Base-by-base conservation (phyloP, 64 coral and sea anemone genomes). In the Pocillopora damicornis region DNA sequence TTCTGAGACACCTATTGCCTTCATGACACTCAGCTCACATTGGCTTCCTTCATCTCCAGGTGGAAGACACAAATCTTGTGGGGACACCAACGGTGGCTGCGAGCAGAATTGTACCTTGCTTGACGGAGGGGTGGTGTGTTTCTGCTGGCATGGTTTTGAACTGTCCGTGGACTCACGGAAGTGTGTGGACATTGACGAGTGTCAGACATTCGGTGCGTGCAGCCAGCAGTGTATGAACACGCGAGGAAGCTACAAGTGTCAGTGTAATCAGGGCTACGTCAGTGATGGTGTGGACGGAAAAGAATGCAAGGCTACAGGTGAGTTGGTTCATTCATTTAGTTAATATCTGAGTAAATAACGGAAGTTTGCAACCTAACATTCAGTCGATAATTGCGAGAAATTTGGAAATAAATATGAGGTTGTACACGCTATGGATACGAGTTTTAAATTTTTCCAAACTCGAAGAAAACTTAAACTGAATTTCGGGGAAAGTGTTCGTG, bases 201-300 rank as follows among this genome's bases (percentile, higher is more conserved):
- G 91, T 22, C 69, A 76, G 78, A 38, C 25, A 14, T 63, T 88
- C 75, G 86, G 86, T 3, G 66, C 37, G 1, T 92, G 91, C 82
- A 86, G 82, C 7, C 91, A 92, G 58, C 76, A 59, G 56, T 92
- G 91, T 82, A 15, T 92, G 15, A 92, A 92, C 75, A 92, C 86
- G 14, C 76, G 35, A 58, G 91, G 91, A 30, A 88, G 86, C 38
- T 88, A 76, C 63, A 88, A 87, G 67, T 92, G 91, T 25, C 56
- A 38, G 67, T 92, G 91, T 61, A 22, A 68, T 25, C 65, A 74
- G 16, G 91, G 91, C 35, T 92, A 92, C 59, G 58, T 82, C 34
- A 74, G 58, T 75, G 58, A 16, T 51, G 59, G 23, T 59, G 86
- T 42, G 15, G 37, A 88, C 13, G 74, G 61, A 13, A 77, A 22